Conservation (phyloP, 2,113 vertebrate species). For the Rhinichthys klamathensis region DNA sequence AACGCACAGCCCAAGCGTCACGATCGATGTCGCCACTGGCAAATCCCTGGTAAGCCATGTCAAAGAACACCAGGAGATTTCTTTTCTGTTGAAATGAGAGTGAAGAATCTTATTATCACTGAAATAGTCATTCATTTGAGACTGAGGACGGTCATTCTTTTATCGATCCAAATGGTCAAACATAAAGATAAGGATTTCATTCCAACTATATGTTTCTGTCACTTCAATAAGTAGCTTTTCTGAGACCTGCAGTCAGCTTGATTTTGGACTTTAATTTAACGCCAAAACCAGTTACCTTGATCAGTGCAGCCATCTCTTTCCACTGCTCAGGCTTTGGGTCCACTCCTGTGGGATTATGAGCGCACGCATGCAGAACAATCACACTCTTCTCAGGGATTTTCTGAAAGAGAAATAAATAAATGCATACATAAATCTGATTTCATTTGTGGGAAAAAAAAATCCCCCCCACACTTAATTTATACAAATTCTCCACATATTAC, state of each 20-base stretch:
- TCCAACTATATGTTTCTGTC: background rate
- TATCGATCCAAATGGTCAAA: constrained; percentile 11
- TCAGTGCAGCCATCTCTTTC: constrained; percentile 86
- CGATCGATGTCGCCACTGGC: constrained; percentile 93
- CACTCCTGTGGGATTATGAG: constrained; percentile 97
- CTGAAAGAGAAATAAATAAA: constrained; percentile 66
- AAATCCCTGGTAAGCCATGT: constrained; percentile 99
- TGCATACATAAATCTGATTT: background rate
- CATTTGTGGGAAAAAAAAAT: too few relatives aligned
- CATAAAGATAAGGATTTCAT: constrained; percentile 7
- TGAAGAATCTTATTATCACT: background rate
- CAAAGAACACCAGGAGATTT: constrained; percentile 92
- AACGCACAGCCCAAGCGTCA: constrained; percentile 93
- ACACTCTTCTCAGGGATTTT: constrained; percentile 95
- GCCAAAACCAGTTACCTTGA: constrained; percentile 81
- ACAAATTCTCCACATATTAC: too few relatives aligned
- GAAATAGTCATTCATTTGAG: background rate
- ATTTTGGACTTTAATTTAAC: constrained; percentile 23
- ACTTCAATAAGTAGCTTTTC: background rate
- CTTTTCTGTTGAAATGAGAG: constrained; percentile 80
- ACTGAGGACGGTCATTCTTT: background rate
- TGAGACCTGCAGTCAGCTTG: background rate
- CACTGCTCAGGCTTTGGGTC: constrained; percentile 93
- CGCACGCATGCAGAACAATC: constrained; percentile 92
- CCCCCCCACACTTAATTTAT: background rate